Base-by-base conservation (phyloP, 23 tunicate species). In the Corella eumyota region DNA sequence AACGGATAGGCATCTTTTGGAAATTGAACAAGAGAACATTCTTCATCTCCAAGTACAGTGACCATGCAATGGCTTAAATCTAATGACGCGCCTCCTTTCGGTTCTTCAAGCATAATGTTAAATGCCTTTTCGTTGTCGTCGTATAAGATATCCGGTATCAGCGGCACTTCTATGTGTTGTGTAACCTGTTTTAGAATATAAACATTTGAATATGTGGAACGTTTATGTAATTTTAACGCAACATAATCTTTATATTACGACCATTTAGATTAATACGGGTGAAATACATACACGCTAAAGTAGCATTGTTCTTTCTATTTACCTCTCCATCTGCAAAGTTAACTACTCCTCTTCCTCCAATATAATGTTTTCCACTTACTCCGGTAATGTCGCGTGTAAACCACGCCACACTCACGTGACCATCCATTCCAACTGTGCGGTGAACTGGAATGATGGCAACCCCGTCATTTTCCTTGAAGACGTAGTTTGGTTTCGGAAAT, bases 401-500 rank as follows among this genome's bases (percentile, higher is more conserved):
- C 86, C 93, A 93, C 1, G 73, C 30, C 3, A 90, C 99, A 28
- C 61, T 55, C 26, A 93, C 95, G 49, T 65, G 62, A 19, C 99
- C 99, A 58, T 93, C 99, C 88, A 80, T 93, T 3, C 99, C 99
- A 5, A 84, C 77, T 13, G 99, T 85, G 6, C 99, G 70, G 62
- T 83, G 99, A 58, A 93, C 77, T 0, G 99, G 99, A 30, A 93
- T 70, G 30, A 78, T 56, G 2, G 99, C 90, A 22, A 58, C 46
- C 25, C 91, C 83, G 60, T 93, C 99, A 54, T 87, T 85, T 44
- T 93, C 99, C 65, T 93, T 93, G 84, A 84, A 93, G 15, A 93
- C 99, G 75, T 77, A 93, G 62, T 76, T 84, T 19, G 99, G 99
- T 64, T 93, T 93, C 17, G 99, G 95, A 45, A 93, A 93, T 17